Base-by-base conservation (phyloP, 2,888 invertebrate species). In the Mimachlamys varia region DNA sequence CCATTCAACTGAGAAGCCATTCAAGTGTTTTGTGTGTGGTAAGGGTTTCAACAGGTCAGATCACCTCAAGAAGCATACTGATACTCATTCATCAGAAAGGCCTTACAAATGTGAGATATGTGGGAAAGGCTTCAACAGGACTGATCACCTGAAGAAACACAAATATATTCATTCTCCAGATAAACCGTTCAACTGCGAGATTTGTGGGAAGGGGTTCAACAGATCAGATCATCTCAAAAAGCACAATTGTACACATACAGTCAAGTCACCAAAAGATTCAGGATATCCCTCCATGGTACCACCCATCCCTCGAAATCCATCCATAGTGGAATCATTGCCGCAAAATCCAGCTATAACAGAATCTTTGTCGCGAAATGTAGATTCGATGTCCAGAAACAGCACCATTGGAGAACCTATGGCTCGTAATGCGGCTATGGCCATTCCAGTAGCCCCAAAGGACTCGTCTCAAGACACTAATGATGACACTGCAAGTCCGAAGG, bases 11-110 rank as follows among this genome's bases (percentile, higher is more conserved):
- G 76, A 76, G 33, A 76, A 76, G 76, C 76, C 76, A 22, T 76
- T 76, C 15, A 76, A 76, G 33, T 76, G 76, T 76, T 76, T 76
- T 22, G 76, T 76, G 76, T 76, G 76, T 76, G 76, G 76, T 76
- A 76, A 76, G 33, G 76, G 76, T 76, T 76, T 76, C 22, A 76
- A 76, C 22, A 76, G 76, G 33, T 76, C 76, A 7, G 76, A 76
- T 76, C 76, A 76, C 76, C 76, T 76, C 76, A 76, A 76, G 76
- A 76, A 76, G 17, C 76, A 76, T 33, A 76, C 76, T 0, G 76
- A 76, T 76, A 76, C 76, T 5, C 76, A 76, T 76, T 76, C 76
- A 27, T 76, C 76, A 33, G 76, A 76, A 15, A 76, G 76, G 27
- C 76, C 76, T 7, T 76, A 76, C 76, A 76, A 76, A 33, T 76